These are phyloP conservation scores for Todus mexicanus DNA, from an alignment of 2,797 vertebrate species.

Conservation along the genomic window DNA sequence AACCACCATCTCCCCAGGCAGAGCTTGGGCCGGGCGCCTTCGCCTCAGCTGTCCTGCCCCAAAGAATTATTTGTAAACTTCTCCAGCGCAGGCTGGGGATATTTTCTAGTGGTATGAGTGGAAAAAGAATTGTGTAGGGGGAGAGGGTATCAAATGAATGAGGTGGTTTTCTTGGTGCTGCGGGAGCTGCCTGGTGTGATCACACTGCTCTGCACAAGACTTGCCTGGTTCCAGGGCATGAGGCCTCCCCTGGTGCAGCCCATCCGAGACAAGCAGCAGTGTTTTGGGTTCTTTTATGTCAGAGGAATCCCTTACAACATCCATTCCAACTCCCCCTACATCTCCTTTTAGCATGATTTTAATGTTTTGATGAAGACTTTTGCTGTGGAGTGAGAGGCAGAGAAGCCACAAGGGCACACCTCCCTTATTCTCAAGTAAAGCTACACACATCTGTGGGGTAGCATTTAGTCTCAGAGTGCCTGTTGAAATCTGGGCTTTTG, in stretches of 20 bases:
- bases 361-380: background rate
- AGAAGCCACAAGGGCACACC: background rate
- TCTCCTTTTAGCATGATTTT: background rate
- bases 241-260: background rate
- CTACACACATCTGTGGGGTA: accelerated
- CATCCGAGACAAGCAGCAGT: accelerated
- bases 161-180: background rate
- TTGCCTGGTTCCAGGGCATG: accelerated
- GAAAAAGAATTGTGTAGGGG: background rate
- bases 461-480: background rate
- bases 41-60: background rate
- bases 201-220: accelerated
- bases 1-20: background rate
- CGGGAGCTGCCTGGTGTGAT: accelerated
- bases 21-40: background rate
- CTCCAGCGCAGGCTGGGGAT: background rate
- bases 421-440: background rate
- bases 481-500: background rate
- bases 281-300: background rate
- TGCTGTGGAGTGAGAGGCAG: background rate
- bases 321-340: background rate
- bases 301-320: background rate
- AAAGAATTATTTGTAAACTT: background rate
- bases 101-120: background rate
- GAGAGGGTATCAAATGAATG: background rate